A percentile compares a stretch with the other conserved stretches of the same genome.
phyloP scores from a whole-genome alignment of 2,113 vertebrate species.

The Haemorhous mexicanus region DNA sequence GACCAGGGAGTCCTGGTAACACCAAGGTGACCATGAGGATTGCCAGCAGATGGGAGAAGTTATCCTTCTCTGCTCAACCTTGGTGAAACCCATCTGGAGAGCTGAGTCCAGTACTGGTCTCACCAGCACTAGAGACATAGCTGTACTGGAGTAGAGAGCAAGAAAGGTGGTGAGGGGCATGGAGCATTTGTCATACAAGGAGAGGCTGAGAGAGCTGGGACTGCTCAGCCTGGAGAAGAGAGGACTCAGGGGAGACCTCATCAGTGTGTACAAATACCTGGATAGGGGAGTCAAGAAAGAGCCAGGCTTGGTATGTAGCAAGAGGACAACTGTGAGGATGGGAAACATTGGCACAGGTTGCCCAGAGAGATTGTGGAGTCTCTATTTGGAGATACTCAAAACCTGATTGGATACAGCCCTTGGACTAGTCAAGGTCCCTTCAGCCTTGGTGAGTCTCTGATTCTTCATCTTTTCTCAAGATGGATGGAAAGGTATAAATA shows the following conservation, averaged over 20 bases:
- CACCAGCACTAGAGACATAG: fast-evolving
- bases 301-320: background rate
- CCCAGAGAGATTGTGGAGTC: background rate
- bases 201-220: background rate
- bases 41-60: background rate
- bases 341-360: background rate
- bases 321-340: background rate
- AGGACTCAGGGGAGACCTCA: background rate
- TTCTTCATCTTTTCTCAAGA: background rate
- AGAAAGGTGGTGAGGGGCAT: background rate
- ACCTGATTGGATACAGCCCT: fast-evolving
- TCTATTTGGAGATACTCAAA: background rate
- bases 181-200: background rate
- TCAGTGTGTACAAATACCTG: background rate
- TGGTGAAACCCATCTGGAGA: background rate
- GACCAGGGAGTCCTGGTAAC: background rate
- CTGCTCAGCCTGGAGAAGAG: background rate
- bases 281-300: background rate
- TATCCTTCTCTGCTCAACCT: background rate
- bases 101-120: background rate
- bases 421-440: background rate
- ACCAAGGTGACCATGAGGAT: background rate
- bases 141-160: fast-evolving
- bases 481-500: background rate
- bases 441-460: background rate